phyloP scores from a whole-genome alignment of 2,797 vertebrate genomes.

The Sylvilagus floridanus region DNA sequence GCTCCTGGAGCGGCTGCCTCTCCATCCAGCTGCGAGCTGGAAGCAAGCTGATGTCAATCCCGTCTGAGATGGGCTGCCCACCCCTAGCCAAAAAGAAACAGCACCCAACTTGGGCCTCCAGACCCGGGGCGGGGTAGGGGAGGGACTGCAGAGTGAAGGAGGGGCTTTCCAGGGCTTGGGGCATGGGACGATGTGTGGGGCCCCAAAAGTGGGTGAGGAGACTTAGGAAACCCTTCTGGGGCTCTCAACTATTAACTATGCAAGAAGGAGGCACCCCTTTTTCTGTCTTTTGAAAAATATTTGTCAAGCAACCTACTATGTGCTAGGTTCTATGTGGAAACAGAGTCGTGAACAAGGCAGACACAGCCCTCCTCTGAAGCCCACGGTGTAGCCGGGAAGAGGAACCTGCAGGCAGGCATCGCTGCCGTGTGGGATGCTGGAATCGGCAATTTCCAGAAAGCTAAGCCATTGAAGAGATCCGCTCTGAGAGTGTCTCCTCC shows the following conservation, averaged over 20 bases:
- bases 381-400: neutral
- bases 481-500: no score
- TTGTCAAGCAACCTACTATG: neutral
- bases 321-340: neutral
- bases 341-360: neutral
- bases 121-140: neutral
- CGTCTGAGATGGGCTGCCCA: neutral
- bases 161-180: constrained; percentile 13
- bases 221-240: constrained; percentile 23
- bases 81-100: neutral
- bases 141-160: neutral
- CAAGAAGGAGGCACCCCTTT: neutral
- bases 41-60: constrained; percentile 32
- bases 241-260: constrained; percentile 40
- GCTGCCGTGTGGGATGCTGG: neutral
- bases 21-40: constrained; percentile 18
- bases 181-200: neutral
- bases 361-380: neutral
- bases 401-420: neutral
- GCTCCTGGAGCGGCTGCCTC: neutral
- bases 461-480: neutral
- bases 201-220: constrained; percentile 11
- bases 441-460: neutral
- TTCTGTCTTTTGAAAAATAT: neutral
- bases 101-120: neutral